Evolutionary conservation across 2,888 invertebrate species (phyloP), one percentile per base, ranked within the genome.

Genomic region (Drosophila quinaria): DNA sequence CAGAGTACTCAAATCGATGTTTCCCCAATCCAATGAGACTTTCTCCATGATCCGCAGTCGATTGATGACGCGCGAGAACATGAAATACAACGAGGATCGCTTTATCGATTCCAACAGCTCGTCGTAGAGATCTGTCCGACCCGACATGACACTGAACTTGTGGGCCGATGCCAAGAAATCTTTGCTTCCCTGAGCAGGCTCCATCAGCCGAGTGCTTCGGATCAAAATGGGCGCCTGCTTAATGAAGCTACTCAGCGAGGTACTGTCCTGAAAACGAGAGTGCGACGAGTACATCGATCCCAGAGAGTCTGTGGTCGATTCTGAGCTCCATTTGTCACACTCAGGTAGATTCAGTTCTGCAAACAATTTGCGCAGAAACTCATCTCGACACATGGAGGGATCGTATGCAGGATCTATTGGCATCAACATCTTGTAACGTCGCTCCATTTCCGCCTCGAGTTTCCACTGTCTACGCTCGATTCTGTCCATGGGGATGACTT

Each of bases 351-450:
- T 19, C 13, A 79, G 9, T 11, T 70, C 60, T 1, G n/a, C 44
- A 25, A 75, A 73, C 2, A 75, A 4, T 9, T 58, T 19, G 3
- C 47, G 29, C 22, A 79, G 13, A 31, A 73, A 80, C 39, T 54
- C 47, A 62, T 79, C 80, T 11, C 76, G 80, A 8, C 76, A 80
- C 50, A 70, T 11, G 2, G 15, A 2, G 5, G 54, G 55, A 58
- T 69, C 46, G 19, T 66, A 44, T 1, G 58, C 25, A 0, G 19
- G 22, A 5, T 64, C 22, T 0, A 76, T 70, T n/a, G 72, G 67
- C 56, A 70, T 67, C 39, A 78, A 15, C 11, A 50, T 4, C 1
- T 66, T 22, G 13, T 74, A 78, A 1, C 56, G 52, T 4, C 13
- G 6, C 3, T 63, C 52, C 17, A 68, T 19, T 31, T 58, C 60